A percentile compares a stretch with the other conserved stretches of the same genome.
phyloP scores from a whole-genome alignment of 2,888 invertebrate genomes.

The Papilio protenor region DNA sequence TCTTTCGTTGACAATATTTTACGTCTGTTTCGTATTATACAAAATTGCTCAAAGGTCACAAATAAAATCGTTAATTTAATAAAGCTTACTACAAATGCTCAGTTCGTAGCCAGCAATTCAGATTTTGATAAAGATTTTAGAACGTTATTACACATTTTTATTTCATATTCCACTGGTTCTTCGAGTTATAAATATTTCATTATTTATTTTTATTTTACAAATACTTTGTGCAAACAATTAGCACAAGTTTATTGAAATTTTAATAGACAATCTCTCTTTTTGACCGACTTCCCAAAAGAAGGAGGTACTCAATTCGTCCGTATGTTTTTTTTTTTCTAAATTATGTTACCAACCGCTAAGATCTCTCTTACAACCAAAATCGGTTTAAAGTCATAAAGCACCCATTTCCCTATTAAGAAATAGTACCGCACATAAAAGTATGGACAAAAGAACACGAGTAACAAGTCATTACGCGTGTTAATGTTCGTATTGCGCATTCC shows the following conservation, averaged over 20 bases:
- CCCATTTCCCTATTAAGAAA: slow-evolving; percentile 15
- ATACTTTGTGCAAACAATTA: too few relatives aligned
- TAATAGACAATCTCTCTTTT: too few relatives aligned
- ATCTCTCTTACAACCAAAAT: neutral
- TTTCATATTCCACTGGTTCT: too few relatives aligned
- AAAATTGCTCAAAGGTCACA: neutral
- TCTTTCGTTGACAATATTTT: slow-evolving; percentile 3
- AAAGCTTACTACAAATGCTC: too few relatives aligned
- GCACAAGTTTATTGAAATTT: too few relatives aligned
- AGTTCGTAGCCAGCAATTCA: too few relatives aligned
- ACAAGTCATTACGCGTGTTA: slow-evolving; percentile 29
- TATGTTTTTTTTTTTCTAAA: neutral
- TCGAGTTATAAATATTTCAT: too few relatives aligned
- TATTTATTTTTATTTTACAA: too few relatives aligned
- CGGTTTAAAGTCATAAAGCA: neutral
- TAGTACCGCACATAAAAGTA: slow-evolving; percentile 23
- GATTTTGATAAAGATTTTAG: too few relatives aligned
- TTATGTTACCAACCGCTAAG: neutral
- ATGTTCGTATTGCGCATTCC: slow-evolving; percentile 35
- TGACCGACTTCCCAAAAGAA: too few relatives aligned
- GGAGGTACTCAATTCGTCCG: too few relatives aligned
- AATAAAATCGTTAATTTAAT: neutral
- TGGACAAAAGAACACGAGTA: slow-evolving; percentile 29
- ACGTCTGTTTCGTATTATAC: neutral
- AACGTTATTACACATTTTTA: too few relatives aligned